A percentile compares a stretch with the other conserved stretches of the same genome.
These are phyloP conservation scores for Rattus rattus DNA, from an alignment of 2,113 vertebrate species.

Conservation along the genomic window DNA sequence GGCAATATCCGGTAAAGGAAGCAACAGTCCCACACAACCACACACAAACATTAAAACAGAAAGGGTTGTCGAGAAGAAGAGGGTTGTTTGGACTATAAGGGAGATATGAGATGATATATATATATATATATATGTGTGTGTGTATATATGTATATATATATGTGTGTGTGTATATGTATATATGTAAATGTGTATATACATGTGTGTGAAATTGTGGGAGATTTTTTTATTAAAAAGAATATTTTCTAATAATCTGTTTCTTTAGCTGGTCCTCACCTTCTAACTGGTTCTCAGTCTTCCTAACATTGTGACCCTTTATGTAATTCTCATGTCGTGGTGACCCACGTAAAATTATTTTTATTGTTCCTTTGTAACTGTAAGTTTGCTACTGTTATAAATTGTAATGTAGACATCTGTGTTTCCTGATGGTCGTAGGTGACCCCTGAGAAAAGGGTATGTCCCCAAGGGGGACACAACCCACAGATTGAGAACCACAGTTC, in stretches of 20 bases:
- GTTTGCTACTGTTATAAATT: too few relatives aligned
- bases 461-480: too few relatives aligned
- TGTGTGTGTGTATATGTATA: not conserved
- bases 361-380: too few relatives aligned
- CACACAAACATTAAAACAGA: not conserved
- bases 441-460: too few relatives aligned
- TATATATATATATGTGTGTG: not conserved
- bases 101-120: not conserved
- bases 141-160: not conserved
- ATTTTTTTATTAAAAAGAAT: not conserved
- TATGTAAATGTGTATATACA: not conserved
- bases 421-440: too few relatives aligned
- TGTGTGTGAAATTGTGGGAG: not conserved
- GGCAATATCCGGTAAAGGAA: not conserved
- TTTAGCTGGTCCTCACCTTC: not conserved
- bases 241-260: not conserved
- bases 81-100: not conserved
- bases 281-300: not conserved
- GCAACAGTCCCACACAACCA: not conserved
- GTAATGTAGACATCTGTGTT: too few relatives aligned
- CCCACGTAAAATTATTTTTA: too few relatives aligned
- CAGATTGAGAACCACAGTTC: not conserved
- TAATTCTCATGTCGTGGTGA: too few relatives aligned
- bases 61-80: not conserved
- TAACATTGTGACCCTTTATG: not conserved